Conservation (phyloP, 2,888 invertebrate species). For the Danaus chrysippus region DNA sequence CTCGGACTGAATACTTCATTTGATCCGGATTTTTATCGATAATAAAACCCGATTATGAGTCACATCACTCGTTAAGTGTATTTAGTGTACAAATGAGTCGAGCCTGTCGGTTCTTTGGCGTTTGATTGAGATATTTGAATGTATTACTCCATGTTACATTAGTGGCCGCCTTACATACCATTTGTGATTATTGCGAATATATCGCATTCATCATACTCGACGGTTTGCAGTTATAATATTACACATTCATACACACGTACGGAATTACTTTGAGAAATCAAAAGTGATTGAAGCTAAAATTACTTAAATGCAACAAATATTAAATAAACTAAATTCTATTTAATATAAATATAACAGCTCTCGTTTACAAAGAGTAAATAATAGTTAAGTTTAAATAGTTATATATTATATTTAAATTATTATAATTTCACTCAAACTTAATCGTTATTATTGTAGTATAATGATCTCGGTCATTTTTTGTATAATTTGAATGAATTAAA, state of each 20-base stretch:
- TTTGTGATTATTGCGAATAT: not conserved
- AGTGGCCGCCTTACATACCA: not conserved
- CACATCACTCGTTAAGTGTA: slow-evolving; percentile 74
- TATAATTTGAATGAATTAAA: too few relatives aligned
- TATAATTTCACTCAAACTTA: too few relatives aligned
- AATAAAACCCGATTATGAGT: slow-evolving; percentile 68
- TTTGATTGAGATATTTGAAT: slow-evolving; percentile 41
- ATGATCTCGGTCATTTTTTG: too few relatives aligned
- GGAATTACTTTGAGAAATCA: not conserved
- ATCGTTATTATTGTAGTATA: too few relatives aligned
- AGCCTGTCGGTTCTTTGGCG: slow-evolving; percentile 45
- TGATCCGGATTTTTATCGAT: slow-evolving; percentile 78
- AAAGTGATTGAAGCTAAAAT: too few relatives aligned
- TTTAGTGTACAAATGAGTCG: slow-evolving; percentile 71
- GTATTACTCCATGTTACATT: not conserved
- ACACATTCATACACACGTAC: not conserved
- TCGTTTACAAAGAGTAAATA: too few relatives aligned
- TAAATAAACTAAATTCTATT: too few relatives aligned
- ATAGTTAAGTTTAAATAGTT: too few relatives aligned
- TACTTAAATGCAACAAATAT: too few relatives aligned
- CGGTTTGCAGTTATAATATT: not conserved
- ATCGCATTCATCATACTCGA: not conserved
- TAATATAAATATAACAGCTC: too few relatives aligned
- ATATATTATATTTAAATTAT: too few relatives aligned
- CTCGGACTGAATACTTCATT: slow-evolving; percentile 75